Evolutionary conservation across 2,113 vertebrate species (phyloP).

Genomic region (Microcebus jonahi): DNA sequence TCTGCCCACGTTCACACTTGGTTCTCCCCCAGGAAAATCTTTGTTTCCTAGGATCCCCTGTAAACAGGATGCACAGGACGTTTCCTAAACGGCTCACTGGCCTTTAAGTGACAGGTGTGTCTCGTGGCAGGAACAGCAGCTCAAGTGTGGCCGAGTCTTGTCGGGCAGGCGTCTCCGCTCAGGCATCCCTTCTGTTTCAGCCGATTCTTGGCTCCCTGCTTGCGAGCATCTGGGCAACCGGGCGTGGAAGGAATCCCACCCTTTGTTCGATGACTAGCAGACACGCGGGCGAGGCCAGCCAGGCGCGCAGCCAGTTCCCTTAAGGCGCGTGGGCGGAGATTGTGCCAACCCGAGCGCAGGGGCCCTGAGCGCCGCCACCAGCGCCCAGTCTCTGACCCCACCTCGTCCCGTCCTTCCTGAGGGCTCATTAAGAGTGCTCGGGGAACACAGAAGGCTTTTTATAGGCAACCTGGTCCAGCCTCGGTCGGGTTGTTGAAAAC

Average conservation of each 20-base stretch:
- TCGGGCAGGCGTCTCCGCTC: background rate
- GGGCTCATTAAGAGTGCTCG: constrained; percentile 69
- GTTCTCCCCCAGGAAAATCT: background rate
- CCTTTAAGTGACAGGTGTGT: background rate
- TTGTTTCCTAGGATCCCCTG: background rate
- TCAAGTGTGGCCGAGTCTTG: background rate
- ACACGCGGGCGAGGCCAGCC: constrained; percentile 63
- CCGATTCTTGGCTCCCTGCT: constrained; percentile 52
- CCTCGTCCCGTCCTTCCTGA: constrained; percentile 76
- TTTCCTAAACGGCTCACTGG: background rate
- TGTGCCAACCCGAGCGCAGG: background rate
- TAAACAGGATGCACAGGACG: background rate
- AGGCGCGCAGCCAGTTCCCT: constrained; percentile 71
- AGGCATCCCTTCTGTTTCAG: background rate
- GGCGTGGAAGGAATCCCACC: constrained; percentile 19
- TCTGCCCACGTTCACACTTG: background rate
- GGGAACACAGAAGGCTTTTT: constrained; percentile 81
- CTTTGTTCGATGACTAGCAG: constrained; percentile 66
- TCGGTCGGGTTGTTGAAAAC: constrained; percentile 74
- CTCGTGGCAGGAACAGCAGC: background rate
- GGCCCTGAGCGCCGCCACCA: background rate
- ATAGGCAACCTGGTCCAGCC: constrained; percentile 74
- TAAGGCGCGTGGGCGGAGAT: constrained; percentile 61
- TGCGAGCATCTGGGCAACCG: constrained; percentile 59
- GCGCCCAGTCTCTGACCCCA: constrained; percentile 44